Evolutionary conservation across 2,888 invertebrate genomes (phyloP).

Genomic region (Melinopterus prodromus): DNA sequence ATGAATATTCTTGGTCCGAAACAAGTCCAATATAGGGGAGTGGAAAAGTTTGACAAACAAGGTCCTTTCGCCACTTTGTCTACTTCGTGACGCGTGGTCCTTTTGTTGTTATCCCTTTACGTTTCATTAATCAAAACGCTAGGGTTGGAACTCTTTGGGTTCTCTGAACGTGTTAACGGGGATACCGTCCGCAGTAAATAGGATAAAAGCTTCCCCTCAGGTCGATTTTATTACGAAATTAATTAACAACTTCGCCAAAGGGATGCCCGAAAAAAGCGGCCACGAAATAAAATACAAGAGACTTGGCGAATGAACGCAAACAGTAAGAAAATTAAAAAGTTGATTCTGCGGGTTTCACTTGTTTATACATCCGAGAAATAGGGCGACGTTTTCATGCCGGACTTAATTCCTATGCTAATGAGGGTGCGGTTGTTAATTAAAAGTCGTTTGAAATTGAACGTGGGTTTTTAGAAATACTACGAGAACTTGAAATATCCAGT

Average conservation of each 20-base stretch:
- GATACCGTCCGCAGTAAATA: not conserved
- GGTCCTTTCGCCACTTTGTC: not conserved
- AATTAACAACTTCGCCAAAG: constrained; percentile 9
- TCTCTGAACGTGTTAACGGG: not conserved
- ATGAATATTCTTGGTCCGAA: not conserved
- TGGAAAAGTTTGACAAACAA: not conserved
- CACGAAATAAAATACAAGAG: constrained; percentile 5
- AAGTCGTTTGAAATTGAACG: no score
- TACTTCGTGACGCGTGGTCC: not conserved
- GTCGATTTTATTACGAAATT: constrained; percentile 18
- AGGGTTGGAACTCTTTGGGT: not conserved
- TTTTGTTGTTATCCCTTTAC: not conserved
- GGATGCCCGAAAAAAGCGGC: not conserved
- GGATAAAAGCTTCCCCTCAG: constrained; percentile 10
- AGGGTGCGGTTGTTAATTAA: no score
- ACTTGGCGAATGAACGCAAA: not conserved
- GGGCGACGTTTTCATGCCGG: no score
- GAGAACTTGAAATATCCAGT: no score
- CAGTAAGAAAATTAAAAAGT: no score
- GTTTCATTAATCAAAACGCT: not conserved
- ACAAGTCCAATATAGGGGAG: not conserved
- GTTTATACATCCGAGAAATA: no score
- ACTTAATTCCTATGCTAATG: no score
- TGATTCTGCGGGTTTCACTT: no score
- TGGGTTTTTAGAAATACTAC: no score